Evolutionary conservation across 37 sponge, comb jelly and placozoan genomes (phyloP).

Genomic region (Oscarella lobularis): DNA sequence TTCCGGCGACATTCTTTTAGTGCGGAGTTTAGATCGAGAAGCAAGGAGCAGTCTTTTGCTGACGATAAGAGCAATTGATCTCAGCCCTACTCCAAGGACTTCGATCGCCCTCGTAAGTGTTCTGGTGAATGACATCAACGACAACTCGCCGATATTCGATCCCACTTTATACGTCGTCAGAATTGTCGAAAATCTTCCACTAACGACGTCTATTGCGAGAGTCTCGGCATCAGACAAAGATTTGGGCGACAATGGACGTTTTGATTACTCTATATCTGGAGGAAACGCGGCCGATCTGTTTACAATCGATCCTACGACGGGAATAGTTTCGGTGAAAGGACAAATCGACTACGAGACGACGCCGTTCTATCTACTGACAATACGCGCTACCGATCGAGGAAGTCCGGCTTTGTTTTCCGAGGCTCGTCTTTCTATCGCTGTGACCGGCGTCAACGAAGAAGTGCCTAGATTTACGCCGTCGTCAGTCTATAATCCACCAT

Average conservation of each 20-base stretch:
- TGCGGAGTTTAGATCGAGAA: neutral
- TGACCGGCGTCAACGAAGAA: slow-evolving; percentile 27
- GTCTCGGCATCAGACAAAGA: slow-evolving; percentile 3
- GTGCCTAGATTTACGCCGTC: slow-evolving; percentile 14
- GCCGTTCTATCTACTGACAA: neutral
- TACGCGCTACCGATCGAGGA: neutral
- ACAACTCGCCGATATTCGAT: slow-evolving; percentile 17
- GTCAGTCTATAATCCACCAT: neutral
- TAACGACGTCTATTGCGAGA: neutral
- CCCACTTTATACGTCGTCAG: slow-evolving; percentile 4
- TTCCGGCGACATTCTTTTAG: neutral
- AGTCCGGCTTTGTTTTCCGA: neutral
- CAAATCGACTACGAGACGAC: slow-evolving; percentile 47
- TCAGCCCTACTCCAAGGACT: slow-evolving; percentile 18
- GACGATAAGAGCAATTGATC: neutral
- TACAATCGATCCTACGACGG: slow-evolving; percentile 15
- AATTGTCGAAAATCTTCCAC: neutral
- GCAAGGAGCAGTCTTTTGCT: neutral
- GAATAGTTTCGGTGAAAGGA: slow-evolving; percentile 16
- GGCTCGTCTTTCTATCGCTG: slow-evolving; percentile 10
- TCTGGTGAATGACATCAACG: slow-evolving; percentile 40
- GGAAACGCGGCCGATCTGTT: neutral
- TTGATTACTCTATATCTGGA: neutral
- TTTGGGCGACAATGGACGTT: neutral
- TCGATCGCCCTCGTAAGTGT: slow-evolving; percentile 7